phyloP scores from a whole-genome alignment of 1,140 invertebrate genomes.

The Artemia franciscana region DNA sequence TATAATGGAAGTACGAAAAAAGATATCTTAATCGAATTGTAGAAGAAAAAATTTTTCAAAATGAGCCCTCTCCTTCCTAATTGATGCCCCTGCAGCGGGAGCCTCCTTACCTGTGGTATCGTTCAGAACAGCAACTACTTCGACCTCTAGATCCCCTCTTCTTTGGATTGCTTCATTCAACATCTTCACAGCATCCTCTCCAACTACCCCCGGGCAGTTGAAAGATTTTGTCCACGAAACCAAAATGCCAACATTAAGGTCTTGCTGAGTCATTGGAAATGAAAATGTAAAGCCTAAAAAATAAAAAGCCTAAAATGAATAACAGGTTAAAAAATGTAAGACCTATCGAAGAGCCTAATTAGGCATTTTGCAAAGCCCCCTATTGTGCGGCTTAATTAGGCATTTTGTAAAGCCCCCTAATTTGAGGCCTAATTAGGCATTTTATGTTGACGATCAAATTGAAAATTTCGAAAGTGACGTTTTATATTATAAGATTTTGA shows the following conservation, averaged over 20 bases:
- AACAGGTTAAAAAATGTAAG: not conserved
- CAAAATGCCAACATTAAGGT: constrained; percentile 37
- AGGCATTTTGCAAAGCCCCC: too few species aligned
- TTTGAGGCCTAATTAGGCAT: too few species aligned
- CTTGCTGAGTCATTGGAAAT: constrained; percentile 48
- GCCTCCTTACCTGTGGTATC: constrained; percentile 39
- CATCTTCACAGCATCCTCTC: constrained; percentile 39
- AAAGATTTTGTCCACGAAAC: constrained; percentile 61
- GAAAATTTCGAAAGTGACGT: too few species aligned
- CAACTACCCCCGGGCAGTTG: constrained; percentile 43
- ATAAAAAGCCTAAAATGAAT: constrained; percentile 4
- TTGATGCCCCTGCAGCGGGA: not conserved
- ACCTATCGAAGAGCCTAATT: not conserved
- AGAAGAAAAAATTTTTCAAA: not conserved
- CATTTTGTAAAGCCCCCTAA: too few species aligned
- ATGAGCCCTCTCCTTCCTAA: not conserved
- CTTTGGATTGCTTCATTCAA: constrained; percentile 38
- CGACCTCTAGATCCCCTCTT: constrained; percentile 33
- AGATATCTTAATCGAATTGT: not conserved
- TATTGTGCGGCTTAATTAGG: too few species aligned
- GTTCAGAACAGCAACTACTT: constrained; percentile 48
- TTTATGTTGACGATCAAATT: too few species aligned
- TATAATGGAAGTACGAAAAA: too few species aligned
- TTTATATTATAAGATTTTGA: too few species aligned
- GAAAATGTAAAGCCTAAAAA: constrained; percentile 50